Evolutionary conservation across 2,797 vertebrate species (phyloP), one percentile per base, ranked within the genome.

Genomic region (Tympanoctomys barrerae): DNA sequence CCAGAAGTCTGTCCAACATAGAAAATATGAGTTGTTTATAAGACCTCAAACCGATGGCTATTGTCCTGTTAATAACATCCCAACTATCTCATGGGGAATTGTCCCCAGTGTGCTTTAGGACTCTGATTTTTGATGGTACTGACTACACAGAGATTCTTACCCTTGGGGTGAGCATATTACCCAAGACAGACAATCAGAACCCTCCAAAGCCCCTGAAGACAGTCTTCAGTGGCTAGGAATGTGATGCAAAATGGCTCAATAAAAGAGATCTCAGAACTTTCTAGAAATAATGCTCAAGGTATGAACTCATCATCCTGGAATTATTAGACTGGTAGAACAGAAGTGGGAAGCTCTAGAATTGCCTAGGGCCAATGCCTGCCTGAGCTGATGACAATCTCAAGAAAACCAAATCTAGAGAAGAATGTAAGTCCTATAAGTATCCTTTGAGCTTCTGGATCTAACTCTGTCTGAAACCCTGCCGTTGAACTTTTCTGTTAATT

Each of bases 291-390:
- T 57, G 7, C 26, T 70, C 46, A 70, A n/a, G 24, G 78, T 22
- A 26, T 14, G 2, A 0, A 26, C 52, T 84, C 33, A 68, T 66
- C 24, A 4, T 21, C 2, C 14, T 52, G 22, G 33, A 18, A 33
- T 19, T 64, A 54, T 52, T 59, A 10, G 31, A 31, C 8, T 39
- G 22, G 31, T 26, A 7, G 2, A 7, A n/a, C 24, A 87, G 0
- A 39, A 46, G 0, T 33, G 9, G 13, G 3, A 83, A 54, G 42
- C 14, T 24, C 9, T 92, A 31, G 14, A 49, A 26, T 42, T 79
- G 12, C 7, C 31, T 16, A 1, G 59, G 42, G 21, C 3, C 6
- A 33, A 7, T 3, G 46, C n/a, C 0, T 22, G 0, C 24, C 54
- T 8, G 13, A 28, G 61, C 46, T 18, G 28, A 84, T 33, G 54